These are phyloP conservation scores for Conus canariensis DNA, from an alignment of 2,888 invertebrate genomes.

Conservation along the genomic window DNA sequence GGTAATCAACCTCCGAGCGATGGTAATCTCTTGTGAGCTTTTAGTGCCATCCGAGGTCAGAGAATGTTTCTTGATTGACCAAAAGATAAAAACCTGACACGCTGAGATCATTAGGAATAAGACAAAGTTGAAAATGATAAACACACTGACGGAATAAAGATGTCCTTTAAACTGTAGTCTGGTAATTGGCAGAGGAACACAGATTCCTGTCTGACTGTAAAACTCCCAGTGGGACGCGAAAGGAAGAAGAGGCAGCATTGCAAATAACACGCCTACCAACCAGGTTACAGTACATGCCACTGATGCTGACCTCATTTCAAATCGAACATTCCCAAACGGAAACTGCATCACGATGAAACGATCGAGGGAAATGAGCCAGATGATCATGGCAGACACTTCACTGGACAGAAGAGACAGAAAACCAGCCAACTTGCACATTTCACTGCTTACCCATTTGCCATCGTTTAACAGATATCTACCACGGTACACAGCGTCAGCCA, in stretches of 20 bases:
- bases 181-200: constrained; percentile 75
- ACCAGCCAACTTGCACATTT: constrained; percentile 60
- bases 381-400: constrained; percentile 83
- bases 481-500: constrained; percentile 57
- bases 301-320: constrained; percentile 61
- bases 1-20: constrained; percentile 24
- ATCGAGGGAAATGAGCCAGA: constrained; percentile 84
- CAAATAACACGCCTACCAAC: constrained; percentile 66
- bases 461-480: constrained; percentile 60
- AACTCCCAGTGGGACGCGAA: constrained; percentile 62
- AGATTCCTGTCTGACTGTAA: constrained; percentile 67
- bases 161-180: constrained; percentile 73
- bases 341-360: constrained; percentile 83
- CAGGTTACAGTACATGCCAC: constrained; percentile 61
- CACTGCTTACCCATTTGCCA: constrained; percentile 56
- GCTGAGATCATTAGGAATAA: constrained; percentile 70
- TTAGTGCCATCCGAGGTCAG: neutral
- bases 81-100: constrained; percentile 74
- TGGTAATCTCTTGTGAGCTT: constrained; percentile 25
- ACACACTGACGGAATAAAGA: constrained; percentile 74
- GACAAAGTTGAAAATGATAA: constrained; percentile 72
- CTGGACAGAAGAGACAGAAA: constrained; percentile 78
- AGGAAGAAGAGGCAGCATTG: constrained; percentile 69
- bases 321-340: constrained; percentile 78
- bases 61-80: constrained; percentile 51